These are phyloP conservation scores for Nematolebias whitei DNA, from an alignment of 2,113 vertebrate species.

Conservation along the genomic window DNA sequence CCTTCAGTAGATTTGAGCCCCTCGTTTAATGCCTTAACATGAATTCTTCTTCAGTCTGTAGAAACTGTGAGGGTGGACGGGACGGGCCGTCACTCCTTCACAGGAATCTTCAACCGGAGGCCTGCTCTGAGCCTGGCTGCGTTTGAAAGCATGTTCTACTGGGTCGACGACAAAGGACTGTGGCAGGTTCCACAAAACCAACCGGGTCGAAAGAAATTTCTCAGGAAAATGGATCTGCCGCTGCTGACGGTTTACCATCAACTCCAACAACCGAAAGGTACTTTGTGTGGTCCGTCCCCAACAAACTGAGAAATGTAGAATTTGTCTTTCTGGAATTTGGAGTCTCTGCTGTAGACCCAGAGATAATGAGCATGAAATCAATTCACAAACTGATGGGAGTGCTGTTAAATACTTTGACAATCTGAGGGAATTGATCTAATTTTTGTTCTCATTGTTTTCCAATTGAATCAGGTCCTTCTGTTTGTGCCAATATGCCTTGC, in stretches of 20 bases:
- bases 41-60: conserved; percentile 79
- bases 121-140: conserved; percentile 71
- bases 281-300: too few species aligned
- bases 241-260: conserved; percentile 78
- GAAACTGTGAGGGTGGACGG: conserved; percentile 86
- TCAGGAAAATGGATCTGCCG: conserved; percentile 71
- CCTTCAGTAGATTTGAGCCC: too few species aligned
- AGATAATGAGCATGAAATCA: too few species aligned
- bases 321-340: not conserved
- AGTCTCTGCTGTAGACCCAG: not conserved
- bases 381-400: too few species aligned
- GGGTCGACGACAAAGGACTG: conserved; percentile 80
- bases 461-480: conserved; percentile 60
- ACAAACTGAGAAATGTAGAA: too few species aligned
- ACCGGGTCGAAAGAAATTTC: conserved; percentile 58
- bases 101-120: conserved; percentile 72
- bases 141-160: conserved; percentile 86
- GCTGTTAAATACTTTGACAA: too few species aligned
- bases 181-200: conserved; percentile 65
- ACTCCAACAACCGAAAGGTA: conserved; percentile 83
- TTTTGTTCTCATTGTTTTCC: not conserved
- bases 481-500: conserved; percentile 78
- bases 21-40: not conserved
- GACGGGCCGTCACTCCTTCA: conserved; percentile 79
- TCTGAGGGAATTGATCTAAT: too few species aligned